phyloP scores from a whole-genome alignment of 2,113 vertebrate species.

The Paradoxurus hermaphroditus region DNA sequence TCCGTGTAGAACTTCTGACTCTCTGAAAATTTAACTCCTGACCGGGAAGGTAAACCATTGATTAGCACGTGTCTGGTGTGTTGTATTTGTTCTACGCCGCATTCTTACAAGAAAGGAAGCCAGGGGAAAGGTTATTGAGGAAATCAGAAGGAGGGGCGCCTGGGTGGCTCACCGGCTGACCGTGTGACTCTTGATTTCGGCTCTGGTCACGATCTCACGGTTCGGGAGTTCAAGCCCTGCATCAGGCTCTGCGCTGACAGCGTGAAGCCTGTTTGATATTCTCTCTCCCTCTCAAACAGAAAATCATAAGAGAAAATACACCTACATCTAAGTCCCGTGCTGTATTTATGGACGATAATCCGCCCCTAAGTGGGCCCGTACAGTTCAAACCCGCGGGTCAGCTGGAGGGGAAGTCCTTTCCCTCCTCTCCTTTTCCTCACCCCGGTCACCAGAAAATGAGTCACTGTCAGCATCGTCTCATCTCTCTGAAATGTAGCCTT shows the following conservation, averaged over 20 bases:
- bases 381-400: neutral
- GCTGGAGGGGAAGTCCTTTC: fast-evolving
- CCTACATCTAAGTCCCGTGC: neutral
- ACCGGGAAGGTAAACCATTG: fast-evolving
- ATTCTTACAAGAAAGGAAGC: neutral
- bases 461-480: fast-evolving
- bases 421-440: neutral
- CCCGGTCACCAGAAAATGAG: too few relatives aligned
- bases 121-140: neutral
- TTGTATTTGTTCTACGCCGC: fast-evolving
- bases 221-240: too few relatives aligned
- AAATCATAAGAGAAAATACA: neutral
- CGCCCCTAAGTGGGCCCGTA: fast-evolving
- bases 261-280: too few relatives aligned
- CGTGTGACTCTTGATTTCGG: too few relatives aligned
- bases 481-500: neutral
- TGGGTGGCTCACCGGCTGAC: too few relatives aligned
- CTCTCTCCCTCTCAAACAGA: neutral
- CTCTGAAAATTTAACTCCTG: too few relatives aligned
- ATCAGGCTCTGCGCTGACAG: too few relatives aligned
- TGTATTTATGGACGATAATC: neutral
- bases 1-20: too few relatives aligned
- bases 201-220: too few relatives aligned
- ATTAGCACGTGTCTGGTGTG: neutral
- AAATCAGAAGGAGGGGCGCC: neutral